phyloP scores from a whole-genome alignment of 2,797 vertebrate species.

The Cichlasoma orientale region DNA sequence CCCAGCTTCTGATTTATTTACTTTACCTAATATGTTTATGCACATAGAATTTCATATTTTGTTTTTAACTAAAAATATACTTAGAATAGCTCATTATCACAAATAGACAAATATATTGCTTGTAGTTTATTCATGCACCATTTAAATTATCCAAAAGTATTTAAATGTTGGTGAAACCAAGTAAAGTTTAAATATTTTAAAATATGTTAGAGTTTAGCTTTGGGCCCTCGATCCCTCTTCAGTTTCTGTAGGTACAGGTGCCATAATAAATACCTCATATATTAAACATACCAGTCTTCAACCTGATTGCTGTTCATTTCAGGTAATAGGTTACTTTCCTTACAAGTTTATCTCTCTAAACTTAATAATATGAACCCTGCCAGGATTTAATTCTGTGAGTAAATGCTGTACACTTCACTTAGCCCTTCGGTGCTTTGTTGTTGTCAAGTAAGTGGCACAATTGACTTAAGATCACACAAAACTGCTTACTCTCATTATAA shows the following conservation, averaged over 20 bases:
- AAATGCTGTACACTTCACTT: conserved; percentile 53
- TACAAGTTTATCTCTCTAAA: conserved; percentile 38
- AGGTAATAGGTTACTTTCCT: conserved; percentile 45
- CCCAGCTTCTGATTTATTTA: neutral
- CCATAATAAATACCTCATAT: neutral
- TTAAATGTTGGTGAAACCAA: neutral
- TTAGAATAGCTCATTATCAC: neutral
- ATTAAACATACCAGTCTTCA: neutral
- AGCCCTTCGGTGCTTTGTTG: conserved; percentile 38
- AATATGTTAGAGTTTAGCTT: neutral
- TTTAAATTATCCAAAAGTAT: neutral
- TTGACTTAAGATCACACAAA: conserved; percentile 69
- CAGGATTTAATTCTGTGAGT: conserved; percentile 43
- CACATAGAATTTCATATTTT: no score
- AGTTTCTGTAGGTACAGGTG: neutral
- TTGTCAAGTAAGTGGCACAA: conserved; percentile 60
- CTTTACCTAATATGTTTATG: neutral
- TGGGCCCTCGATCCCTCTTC: neutral
- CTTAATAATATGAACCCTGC: conserved; percentile 32
- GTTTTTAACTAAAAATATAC: neutral
- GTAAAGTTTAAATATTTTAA: neutral
- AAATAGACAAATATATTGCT: neutral
- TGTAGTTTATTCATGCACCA: neutral
- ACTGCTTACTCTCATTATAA: conserved; percentile 76
- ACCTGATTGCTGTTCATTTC: neutral